Evolutionary conservation across 1,140 invertebrate species (phyloP).

Genomic region (Acromyrmex heyeri): DNA sequence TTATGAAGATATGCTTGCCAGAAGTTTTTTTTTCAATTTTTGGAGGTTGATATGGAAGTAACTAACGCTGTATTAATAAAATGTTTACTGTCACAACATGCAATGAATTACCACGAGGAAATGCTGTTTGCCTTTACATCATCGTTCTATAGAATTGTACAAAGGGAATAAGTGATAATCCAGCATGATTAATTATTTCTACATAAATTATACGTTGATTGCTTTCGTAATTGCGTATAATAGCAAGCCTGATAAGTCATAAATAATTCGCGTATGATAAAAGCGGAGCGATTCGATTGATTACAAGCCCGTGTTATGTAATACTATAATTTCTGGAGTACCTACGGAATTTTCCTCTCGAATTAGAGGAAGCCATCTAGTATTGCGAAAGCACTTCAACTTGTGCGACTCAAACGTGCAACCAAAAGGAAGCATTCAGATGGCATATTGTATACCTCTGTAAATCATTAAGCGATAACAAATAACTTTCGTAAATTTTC

Average conservation of each 20-base stretch:
- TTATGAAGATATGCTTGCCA: not conserved
- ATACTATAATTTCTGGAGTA: not conserved
- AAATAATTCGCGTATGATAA: not conserved
- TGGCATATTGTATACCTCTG: not conserved
- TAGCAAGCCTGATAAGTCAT: not conserved
- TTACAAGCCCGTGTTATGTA: slow-evolving; percentile 21
- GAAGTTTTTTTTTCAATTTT: not conserved
- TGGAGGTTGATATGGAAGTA: not conserved
- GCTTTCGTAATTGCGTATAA: slow-evolving; percentile 23
- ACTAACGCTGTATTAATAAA: not conserved
- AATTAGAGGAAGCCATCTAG: not conserved
- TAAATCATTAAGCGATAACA: not conserved
- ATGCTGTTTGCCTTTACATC: not conserved
- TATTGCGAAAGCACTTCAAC: not conserved
- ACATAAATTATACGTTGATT: not conserved
- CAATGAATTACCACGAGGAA: not conserved
- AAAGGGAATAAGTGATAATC: not conserved
- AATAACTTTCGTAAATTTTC: not conserved
- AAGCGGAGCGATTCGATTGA: not conserved
- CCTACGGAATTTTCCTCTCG: slow-evolving; percentile 4
- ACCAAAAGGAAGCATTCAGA: not conserved
- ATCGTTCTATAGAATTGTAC: not conserved
- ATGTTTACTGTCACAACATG: not conserved
- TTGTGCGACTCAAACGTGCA: not conserved
- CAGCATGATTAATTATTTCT: slow-evolving; percentile 30